These are phyloP conservation scores for Crenuchus spilurus DNA, from an alignment of 2,797 vertebrate species.

Conservation along the genomic window DNA sequence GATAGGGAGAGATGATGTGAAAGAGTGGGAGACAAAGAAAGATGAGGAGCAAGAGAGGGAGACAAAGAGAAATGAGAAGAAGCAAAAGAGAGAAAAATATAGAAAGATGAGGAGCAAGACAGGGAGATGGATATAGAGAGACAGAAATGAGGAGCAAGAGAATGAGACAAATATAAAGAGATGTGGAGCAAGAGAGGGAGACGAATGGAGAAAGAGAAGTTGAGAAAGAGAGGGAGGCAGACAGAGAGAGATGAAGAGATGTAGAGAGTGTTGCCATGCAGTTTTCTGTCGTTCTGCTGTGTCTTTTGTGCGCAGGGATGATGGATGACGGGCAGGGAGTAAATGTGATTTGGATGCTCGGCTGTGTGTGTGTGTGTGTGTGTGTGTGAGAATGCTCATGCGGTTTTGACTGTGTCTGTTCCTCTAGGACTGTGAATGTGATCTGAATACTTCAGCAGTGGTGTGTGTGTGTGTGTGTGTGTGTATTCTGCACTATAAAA, in stretches of 20 bases:
- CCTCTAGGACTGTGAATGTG: slow-evolving; percentile 27
- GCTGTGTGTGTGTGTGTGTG: slow-evolving; percentile 53
- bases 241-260: slow-evolving; percentile 56
- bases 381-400: slow-evolving; percentile 13
- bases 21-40: slow-evolving; percentile 40
- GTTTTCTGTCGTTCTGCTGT: slow-evolving; percentile 67
- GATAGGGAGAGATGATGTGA: slow-evolving; percentile 49
- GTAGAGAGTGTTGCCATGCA: slow-evolving; percentile 76
- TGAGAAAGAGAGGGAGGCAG: slow-evolving; percentile 57
- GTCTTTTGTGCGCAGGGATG: slow-evolving; percentile 78
- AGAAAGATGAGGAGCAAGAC: not conserved
- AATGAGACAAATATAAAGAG: not conserved
- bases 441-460: slow-evolving; percentile 23
- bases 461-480: slow-evolving; percentile 19
- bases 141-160: rapidly evolving
- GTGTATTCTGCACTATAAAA: no score
- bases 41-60: not conserved
- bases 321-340: slow-evolving; percentile 75
- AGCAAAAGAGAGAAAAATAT: not conserved
- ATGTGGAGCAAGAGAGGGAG: no score
- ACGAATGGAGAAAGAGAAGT: slow-evolving; percentile 39
- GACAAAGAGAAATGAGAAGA: not conserved
- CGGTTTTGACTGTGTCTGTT: slow-evolving; percentile 14
- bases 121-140: not conserved
- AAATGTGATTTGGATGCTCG: slow-evolving; percentile 82